Evolutionary conservation across 1,140 invertebrate species (phyloP).

Genomic region (Littorina saxatilis): DNA sequence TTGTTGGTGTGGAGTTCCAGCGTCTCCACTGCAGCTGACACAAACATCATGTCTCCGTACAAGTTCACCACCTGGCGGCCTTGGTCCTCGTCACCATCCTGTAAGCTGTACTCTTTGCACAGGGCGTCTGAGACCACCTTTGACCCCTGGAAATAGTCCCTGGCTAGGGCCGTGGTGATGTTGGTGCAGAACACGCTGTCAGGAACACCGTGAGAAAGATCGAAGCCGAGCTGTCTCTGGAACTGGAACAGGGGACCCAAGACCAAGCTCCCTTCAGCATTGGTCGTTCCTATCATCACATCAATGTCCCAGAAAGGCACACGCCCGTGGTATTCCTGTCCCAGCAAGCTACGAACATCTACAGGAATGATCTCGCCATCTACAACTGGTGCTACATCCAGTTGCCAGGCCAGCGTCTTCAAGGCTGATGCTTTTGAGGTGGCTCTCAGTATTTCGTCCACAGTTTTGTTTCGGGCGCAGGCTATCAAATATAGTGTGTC

Average conservation of each 20-base stretch:
- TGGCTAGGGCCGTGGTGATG: constrained; percentile 37
- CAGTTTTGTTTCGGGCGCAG: constrained; percentile 11
- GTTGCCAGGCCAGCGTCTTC: constrained; percentile 16
- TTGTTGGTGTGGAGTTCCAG: constrained; percentile 34
- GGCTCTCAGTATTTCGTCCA: constrained; percentile 7
- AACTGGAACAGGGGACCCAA: constrained; percentile 26
- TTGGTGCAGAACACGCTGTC: constrained; percentile 38
- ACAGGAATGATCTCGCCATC: constrained; percentile 48
- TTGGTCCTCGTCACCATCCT: constrained; percentile 37
- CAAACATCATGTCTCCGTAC: constrained; percentile 52
- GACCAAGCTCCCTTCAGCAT: constrained; percentile 50
- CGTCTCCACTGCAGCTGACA: constrained; percentile 44
- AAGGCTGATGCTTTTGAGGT: background rate
- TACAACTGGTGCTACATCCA: constrained; percentile 48
- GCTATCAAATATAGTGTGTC: constrained; percentile 26
- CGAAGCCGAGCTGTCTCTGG: constrained; percentile 38
- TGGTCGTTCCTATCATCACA: constrained; percentile 54
- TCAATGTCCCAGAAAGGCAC: constrained; percentile 42
- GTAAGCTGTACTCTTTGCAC: constrained; percentile 43
- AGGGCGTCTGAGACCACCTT: constrained; percentile 6
- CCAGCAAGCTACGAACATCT: constrained; percentile 26
- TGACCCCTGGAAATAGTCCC: constrained; percentile 38
- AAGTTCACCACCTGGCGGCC: constrained; percentile 45
- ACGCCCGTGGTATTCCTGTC: constrained; percentile 11
- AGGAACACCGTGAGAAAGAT: constrained; percentile 39